Evolutionary conservation across 2,113 vertebrate species (phyloP).

Genomic region (Macroglossus sobrinus): DNA sequence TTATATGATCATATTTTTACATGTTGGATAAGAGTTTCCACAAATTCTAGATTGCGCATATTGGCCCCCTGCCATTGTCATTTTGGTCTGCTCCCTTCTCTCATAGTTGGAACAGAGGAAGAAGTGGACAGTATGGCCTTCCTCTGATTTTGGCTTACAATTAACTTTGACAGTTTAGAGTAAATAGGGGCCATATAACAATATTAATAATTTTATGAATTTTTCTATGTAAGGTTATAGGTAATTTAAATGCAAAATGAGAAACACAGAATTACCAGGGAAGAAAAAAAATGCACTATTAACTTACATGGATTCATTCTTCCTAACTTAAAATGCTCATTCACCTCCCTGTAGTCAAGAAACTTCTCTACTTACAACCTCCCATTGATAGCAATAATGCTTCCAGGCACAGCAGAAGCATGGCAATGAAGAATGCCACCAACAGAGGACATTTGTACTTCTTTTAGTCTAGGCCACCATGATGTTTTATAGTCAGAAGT

Average conservation of each 20-base stretch:
- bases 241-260: constrained; percentile 6
- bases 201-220: not conserved
- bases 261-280: not conserved
- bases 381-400: not conserved
- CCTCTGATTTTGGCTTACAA: not conserved
- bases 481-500: not conserved
- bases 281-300: not conserved
- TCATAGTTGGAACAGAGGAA: not conserved
- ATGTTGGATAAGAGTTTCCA: not conserved
- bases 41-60: not conserved
- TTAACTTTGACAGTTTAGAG: not conserved
- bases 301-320: constrained; percentile 2
- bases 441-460: not conserved
- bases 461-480: not conserved
- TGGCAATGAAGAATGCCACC: not conserved
- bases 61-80: not conserved
- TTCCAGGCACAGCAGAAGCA: not conserved
- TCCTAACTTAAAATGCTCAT: not conserved
- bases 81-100: not conserved
- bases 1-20: not conserved
- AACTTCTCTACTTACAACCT: not conserved
- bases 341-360: not conserved
- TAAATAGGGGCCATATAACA: not conserved
- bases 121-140: not conserved
- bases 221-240: not conserved